Evolutionary conservation across 2,113 vertebrate species (phyloP).

Genomic region (Hippocampus comes): DNA sequence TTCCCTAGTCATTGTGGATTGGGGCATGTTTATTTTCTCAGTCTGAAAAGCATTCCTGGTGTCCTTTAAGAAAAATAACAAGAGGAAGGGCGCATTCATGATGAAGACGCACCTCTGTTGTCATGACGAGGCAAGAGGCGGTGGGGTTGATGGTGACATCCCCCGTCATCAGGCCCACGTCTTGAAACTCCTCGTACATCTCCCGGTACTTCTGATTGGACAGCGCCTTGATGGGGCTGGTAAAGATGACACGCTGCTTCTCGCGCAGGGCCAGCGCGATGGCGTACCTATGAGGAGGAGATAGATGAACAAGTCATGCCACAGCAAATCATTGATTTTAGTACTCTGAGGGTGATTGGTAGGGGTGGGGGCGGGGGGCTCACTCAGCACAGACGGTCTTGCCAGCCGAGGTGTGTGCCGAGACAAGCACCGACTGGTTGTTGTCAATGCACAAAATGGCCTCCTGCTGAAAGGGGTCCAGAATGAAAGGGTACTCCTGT

Average conservation of each 20-base stretch:
- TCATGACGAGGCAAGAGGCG: constrained; percentile 97
- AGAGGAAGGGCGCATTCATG: neutral
- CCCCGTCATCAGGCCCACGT: constrained; percentile 96
- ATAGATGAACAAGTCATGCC: neutral
- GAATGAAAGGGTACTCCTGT: constrained; percentile 94
- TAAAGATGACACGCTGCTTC: constrained; percentile 98
- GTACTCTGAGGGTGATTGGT: neutral
- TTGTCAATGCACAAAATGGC: constrained; percentile 96
- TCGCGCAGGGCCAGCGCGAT: constrained; percentile 92
- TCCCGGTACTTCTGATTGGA: constrained; percentile 99
- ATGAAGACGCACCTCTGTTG: constrained; percentile 82
- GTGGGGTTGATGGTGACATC: constrained; percentile 98
- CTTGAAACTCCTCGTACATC: constrained; percentile 99
- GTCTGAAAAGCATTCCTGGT: neutral
- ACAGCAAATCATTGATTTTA: neutral
- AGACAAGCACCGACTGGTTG: constrained; percentile 95
- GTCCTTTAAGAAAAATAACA: neutral
- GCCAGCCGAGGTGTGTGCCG: constrained; percentile 97
- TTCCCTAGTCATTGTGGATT: neutral
- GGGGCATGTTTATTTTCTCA: neutral
- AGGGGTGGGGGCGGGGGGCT: constrained; percentile 55
- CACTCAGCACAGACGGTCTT: constrained; percentile 99
- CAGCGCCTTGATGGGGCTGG: constrained; percentile 96
- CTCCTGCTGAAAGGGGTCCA: constrained; percentile 96
- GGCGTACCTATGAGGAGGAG: constrained; percentile 78